Evolutionary conservation across 2,113 vertebrate genomes (phyloP).

Genomic region (Oncorhynchus kisutch): DNA sequence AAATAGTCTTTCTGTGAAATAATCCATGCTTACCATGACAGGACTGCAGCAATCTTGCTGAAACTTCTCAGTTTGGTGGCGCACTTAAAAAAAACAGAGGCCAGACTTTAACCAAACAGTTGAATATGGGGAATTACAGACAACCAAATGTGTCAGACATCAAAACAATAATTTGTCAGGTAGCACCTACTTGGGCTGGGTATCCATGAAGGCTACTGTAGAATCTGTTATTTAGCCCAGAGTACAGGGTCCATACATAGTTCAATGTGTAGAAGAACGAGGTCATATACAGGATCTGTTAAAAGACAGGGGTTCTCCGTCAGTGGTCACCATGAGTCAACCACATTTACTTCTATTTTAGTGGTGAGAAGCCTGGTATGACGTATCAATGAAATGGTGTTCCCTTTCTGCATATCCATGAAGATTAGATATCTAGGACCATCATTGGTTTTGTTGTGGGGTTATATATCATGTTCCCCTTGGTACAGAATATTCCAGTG

Average conservation of each 20-base stretch:
- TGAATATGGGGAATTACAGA: too few species aligned
- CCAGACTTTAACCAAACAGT: too few species aligned
- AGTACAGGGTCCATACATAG: conserved; percentile 84
- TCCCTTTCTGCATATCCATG: too few species aligned
- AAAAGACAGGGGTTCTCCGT: conserved; percentile 28
- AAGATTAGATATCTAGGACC: too few species aligned
- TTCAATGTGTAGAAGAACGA: conserved; percentile 86
- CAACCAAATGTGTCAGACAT: too few species aligned
- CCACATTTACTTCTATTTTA: too few species aligned
- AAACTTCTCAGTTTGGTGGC: conserved; percentile 51
- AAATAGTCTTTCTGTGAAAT: conserved; percentile 44
- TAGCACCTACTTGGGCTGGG: conserved; percentile 68
- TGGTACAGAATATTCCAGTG: background rate
- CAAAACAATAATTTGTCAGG: background rate
- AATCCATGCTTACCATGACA: conserved; percentile 66
- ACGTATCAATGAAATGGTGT: too few species aligned
- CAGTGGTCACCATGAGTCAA: too few species aligned
- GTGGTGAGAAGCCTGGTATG: too few species aligned
- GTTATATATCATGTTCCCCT: too few species aligned
- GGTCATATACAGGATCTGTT: conserved; percentile 83
- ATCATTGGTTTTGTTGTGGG: too few species aligned
- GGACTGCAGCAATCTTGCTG: conserved; percentile 32
- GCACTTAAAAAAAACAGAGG: conserved; percentile 55
- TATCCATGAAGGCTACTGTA: conserved; percentile 56
- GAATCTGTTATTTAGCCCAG: conserved; percentile 73